These are phyloP conservation scores for Phenganax marumi DNA, from an alignment of 92 coral and sea anemone species.

Conservation along the genomic window DNA sequence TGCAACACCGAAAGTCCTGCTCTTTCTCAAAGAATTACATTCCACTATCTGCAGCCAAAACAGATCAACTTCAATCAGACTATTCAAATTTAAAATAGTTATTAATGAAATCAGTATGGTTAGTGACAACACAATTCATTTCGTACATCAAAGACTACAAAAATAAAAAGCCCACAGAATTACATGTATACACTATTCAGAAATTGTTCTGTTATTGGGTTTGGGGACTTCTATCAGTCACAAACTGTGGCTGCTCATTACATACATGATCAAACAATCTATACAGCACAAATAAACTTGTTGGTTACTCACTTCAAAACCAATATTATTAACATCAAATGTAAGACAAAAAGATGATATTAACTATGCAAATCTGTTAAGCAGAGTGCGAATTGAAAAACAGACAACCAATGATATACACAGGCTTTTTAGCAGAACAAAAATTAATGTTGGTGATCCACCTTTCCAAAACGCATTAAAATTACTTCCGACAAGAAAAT, in stretches of 20 bases:
- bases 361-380: conserved; percentile 43
- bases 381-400: conserved; percentile 36
- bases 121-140: conserved; percentile 39
- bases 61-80: conserved; percentile 40
- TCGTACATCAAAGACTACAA: conserved; percentile 36
- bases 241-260: conserved; percentile 42
- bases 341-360: conserved; percentile 40
- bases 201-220: conserved; percentile 40
- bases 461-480: conserved; percentile 43
- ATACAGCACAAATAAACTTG: conserved; percentile 30
- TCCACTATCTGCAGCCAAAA: conserved; percentile 36
- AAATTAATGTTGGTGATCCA: neutral
- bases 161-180: conserved; percentile 29
- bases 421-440: conserved; percentile 10
- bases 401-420: conserved; percentile 27
- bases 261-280: conserved; percentile 24
- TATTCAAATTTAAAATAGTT: conserved; percentile 40
- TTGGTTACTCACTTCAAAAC: conserved; percentile 41
- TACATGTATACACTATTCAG: conserved; percentile 18
- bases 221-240: conserved; percentile 45
- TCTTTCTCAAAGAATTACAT: conserved; percentile 4
- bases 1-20: conserved; percentile 43
- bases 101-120: conserved; percentile 56
- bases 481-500: conserved; percentile 34
- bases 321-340: conserved; percentile 50